These are phyloP conservation scores for Zygaena filipendulae DNA, from an alignment of 2,888 invertebrate genomes.

Conservation along the genomic window DNA sequence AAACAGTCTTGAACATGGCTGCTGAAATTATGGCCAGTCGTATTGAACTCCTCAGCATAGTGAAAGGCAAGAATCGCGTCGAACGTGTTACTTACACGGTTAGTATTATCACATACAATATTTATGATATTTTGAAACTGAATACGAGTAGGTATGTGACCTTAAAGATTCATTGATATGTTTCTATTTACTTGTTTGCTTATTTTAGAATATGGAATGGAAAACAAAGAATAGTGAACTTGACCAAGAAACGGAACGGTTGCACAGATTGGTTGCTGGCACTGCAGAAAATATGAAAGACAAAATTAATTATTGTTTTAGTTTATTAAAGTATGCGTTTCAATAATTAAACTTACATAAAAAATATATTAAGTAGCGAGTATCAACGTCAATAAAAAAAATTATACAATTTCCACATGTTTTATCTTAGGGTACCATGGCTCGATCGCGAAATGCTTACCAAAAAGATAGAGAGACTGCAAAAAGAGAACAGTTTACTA, in stretches of 20 bases:
- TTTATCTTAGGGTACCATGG: slow-evolving; percentile 57
- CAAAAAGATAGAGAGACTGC: slow-evolving; percentile 40
- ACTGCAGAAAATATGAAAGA: slow-evolving; percentile 41
- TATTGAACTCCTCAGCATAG: slow-evolving; percentile 34
- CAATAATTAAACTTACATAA: too few relatives aligned
- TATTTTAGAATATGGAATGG: slow-evolving; percentile 43
- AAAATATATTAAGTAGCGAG: too few relatives aligned
- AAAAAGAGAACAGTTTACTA: slow-evolving; percentile 38
- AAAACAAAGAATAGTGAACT: slow-evolving; percentile 41
- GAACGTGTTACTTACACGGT: slow-evolving; percentile 27
- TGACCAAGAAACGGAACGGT: slow-evolving; percentile 41
- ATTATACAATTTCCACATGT: too few relatives aligned
- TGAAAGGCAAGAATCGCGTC: slow-evolving; percentile 32
- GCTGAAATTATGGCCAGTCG: slow-evolving; percentile 46
- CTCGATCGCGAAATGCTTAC: slow-evolving; percentile 40
- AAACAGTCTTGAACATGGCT: slow-evolving; percentile 34
- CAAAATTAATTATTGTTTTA: slow-evolving; percentile 36
- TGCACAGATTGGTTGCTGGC: slow-evolving; percentile 37
- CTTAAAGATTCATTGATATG: neutral
- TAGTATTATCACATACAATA: too few relatives aligned
- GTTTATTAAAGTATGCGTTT: slow-evolving; percentile 38
- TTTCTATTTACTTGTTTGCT: neutral
- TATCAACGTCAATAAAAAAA: too few relatives aligned
- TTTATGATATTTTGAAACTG: too few relatives aligned
- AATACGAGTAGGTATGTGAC: too few relatives aligned